Conservation (phyloP, 2,888 invertebrate genomes). For the Conomelus anceps region DNA sequence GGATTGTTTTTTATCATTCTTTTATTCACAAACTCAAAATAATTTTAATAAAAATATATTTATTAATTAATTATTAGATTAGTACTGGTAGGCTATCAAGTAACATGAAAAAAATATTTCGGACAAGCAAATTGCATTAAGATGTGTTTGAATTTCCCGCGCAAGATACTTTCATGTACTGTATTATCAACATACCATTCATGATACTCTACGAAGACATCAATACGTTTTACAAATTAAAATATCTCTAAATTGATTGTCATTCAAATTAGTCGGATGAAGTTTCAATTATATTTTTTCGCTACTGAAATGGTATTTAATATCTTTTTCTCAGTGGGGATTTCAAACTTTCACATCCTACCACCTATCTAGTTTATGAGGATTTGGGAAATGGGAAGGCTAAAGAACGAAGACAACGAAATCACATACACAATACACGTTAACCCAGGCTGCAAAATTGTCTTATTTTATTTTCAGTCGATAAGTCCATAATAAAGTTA, state of each 20-base stretch:
- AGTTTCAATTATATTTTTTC: neutral
- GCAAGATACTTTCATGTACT: neutral
- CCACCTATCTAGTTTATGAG: neutral
- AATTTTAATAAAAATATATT: no score
- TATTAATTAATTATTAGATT: no score
- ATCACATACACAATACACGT: no score
- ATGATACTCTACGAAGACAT: neutral
- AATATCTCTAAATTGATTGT: no score
- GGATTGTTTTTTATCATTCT: no score
- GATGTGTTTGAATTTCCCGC: neutral
- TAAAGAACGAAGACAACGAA: neutral
- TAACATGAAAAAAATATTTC: no score
- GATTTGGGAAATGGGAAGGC: neutral
- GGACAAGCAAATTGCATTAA: no score
- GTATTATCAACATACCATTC: no score
- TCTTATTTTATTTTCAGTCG: neutral
- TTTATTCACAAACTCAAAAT: no score
- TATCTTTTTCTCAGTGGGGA: neutral
- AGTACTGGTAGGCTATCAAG: no score
- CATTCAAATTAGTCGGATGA: neutral
- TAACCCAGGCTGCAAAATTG: neutral
- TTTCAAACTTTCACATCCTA: neutral
- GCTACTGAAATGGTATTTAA: neutral
- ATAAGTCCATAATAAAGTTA: no score
- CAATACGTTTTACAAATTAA: neutral